phyloP scores from a whole-genome alignment of 1,140 invertebrate species.

The Megalopta genalis region DNA sequence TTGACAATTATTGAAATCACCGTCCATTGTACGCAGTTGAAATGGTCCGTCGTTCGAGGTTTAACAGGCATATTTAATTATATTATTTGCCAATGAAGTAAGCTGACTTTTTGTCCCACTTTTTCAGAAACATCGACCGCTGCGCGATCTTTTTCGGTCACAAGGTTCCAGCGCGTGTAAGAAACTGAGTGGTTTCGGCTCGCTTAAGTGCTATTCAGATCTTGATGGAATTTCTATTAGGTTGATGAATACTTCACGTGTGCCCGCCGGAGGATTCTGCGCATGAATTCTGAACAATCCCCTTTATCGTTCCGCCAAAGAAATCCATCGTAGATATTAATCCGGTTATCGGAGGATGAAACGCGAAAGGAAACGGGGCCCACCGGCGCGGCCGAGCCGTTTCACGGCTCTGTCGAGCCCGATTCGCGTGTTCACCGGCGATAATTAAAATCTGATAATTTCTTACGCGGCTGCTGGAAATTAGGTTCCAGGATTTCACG shows the following conservation, averaged over 20 bases:
- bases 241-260: constrained; percentile 3
- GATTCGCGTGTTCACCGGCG: background rate
- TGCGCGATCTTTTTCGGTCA: no score
- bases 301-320: constrained; percentile 7
- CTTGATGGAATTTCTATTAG: constrained; percentile 23
- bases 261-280: background rate
- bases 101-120: no score
- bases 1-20: no score
- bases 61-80: no score
- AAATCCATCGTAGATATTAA: constrained; percentile 5
- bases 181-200: constrained; percentile 4
- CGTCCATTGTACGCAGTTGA: no score
- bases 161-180: background rate
- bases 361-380: background rate
- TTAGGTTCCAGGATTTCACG: background rate
- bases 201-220: background rate
- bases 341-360: background rate
- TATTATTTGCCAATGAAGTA: no score
- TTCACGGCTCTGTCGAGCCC: background rate
- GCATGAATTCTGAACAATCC: background rate
- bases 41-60: no score
- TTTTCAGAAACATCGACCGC: no score
- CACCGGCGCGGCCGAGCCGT: background rate
- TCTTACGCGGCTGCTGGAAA: background rate
- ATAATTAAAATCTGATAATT: constrained; percentile 33